Conservation (phyloP, 2,888 invertebrate species). For the Sussaba pulchella region DNA sequence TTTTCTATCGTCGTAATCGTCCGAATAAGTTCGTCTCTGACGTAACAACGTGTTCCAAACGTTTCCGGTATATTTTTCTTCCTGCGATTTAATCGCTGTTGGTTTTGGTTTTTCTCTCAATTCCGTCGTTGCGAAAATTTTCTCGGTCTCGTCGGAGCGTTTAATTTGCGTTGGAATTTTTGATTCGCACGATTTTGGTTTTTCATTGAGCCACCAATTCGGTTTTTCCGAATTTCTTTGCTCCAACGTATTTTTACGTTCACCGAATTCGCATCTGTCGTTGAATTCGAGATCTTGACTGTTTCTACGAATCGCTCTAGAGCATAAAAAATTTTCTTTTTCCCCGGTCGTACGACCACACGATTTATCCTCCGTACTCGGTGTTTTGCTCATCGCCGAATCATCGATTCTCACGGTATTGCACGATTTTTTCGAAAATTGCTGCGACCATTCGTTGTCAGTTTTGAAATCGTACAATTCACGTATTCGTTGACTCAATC, state of each 20-base stretch:
- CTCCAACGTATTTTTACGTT: not conserved
- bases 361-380: constrained; percentile 73
- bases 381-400: constrained; percentile 76
- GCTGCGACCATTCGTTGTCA: constrained; percentile 78
- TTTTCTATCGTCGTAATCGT: constrained; percentile 74
- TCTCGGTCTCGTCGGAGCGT: not conserved
- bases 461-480: constrained; percentile 80
- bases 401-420: constrained; percentile 46
- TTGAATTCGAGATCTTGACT: constrained; percentile 78
- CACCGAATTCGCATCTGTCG: constrained; percentile 64
- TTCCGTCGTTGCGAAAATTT: constrained; percentile 59
- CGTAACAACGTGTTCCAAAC: constrained; percentile 57
- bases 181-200: no score
- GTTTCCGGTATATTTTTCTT: constrained; percentile 29
- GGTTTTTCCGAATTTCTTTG: not conserved
- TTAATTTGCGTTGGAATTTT: no score
- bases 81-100: constrained; percentile 53
- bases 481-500: constrained; percentile 77
- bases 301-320: constrained; percentile 68
- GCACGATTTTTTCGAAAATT: constrained; percentile 66
- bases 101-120: constrained; percentile 72
- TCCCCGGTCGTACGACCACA: not conserved
- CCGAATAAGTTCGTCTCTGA: constrained; percentile 76
- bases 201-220: not conserved
- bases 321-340: not conserved